Conservation (phyloP, 2,888 invertebrate genomes). For the Ophioninae sp. region DNA sequence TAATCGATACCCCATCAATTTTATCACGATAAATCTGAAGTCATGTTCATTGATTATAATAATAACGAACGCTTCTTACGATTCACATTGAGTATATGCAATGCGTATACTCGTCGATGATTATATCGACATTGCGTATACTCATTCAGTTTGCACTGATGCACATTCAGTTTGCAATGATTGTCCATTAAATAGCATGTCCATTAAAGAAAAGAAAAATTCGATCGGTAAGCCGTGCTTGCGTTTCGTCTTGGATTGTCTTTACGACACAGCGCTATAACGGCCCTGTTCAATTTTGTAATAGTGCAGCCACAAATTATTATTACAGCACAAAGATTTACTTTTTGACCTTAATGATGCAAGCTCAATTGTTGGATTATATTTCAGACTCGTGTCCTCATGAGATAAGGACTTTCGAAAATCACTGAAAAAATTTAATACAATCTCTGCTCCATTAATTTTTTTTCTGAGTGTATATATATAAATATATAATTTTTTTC, state of each 20-base stretch:
- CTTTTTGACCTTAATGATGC: conserved; percentile 53
- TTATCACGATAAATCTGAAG: no score
- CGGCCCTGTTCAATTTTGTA: conserved; percentile 5
- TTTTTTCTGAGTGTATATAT: no score
- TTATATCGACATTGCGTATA: no score
- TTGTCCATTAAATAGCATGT: neutral
- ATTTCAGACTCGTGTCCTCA: neutral
- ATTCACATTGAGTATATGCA: neutral
- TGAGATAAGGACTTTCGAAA: neutral
- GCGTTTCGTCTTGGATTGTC: neutral
- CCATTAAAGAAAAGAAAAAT: neutral
- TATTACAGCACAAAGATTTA: conserved; percentile 7
- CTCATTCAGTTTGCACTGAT: no score
- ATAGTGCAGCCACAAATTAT: neutral
- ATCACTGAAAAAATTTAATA: no score
- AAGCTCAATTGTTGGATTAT: conserved; percentile 51
- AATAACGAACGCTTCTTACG: no score
- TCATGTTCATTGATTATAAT: no score
- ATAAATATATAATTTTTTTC: conserved; percentile 18
- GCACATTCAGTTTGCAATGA: neutral
- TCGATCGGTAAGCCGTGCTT: neutral
- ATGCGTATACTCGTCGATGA: no score
- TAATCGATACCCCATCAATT: no score
- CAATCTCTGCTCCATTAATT: no score
- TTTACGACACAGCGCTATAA: conserved; percentile 1